Evolutionary conservation across 2,113 vertebrate genomes (phyloP).

Genomic region (Syrrhaptes paradoxus): DNA sequence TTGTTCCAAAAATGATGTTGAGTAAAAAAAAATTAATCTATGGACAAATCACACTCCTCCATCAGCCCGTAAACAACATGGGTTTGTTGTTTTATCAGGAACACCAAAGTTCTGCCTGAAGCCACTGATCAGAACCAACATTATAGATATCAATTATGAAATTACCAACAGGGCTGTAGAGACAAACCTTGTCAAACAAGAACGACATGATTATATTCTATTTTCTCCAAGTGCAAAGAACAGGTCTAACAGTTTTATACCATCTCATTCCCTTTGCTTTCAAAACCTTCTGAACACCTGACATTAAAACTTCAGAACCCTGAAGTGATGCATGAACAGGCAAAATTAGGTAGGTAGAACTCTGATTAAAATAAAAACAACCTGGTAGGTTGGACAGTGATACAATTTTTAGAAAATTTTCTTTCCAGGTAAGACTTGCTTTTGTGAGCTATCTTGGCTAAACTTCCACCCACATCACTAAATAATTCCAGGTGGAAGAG

Average conservation of each 20-base stretch:
- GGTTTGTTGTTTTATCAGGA: background rate
- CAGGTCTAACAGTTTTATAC: background rate
- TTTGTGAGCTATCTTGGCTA: constrained; percentile 43
- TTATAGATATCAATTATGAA: background rate
- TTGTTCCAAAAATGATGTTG: background rate
- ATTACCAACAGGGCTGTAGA: background rate
- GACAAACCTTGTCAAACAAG: background rate
- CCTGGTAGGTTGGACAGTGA: background rate
- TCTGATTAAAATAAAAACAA: background rate
- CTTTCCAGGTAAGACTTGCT: constrained; percentile 48
- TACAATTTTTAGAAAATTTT: background rate
- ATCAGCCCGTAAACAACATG: background rate
- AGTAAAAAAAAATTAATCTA: background rate
- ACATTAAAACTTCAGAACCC: background rate
- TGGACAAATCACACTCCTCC: background rate
- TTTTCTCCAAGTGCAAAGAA: background rate
- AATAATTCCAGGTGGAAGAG: constrained; percentile 73
- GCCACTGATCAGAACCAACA: background rate
- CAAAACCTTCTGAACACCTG: background rate
- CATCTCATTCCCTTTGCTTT: background rate
- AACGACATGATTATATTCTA: background rate
- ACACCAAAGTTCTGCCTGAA: background rate
- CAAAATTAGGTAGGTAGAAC: background rate
- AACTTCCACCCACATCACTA: constrained; percentile 5
- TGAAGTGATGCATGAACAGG: background rate